Conservation (phyloP, 2,797 vertebrate genomes). For the Odontamblyopus lacepedii region DNA sequence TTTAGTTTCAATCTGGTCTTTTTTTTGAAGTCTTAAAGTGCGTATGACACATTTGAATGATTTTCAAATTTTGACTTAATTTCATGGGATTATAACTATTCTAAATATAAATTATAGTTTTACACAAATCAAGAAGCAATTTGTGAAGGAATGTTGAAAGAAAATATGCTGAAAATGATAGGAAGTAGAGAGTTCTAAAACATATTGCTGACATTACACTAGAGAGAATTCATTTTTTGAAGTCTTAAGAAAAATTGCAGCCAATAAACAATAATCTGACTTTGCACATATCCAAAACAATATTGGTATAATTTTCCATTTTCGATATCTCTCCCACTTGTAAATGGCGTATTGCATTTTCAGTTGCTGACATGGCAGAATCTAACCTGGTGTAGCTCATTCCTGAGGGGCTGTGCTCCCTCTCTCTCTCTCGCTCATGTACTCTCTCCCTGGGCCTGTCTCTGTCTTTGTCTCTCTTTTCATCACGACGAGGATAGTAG, state of each 20-base stretch:
- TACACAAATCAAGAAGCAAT: too few species aligned
- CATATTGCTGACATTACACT: too few species aligned
- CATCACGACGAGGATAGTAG: conserved; percentile 78
- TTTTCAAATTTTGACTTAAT: too few species aligned
- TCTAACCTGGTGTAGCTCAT: conserved; percentile 78
- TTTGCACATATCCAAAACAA: neutral
- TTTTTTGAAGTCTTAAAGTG: neutral
- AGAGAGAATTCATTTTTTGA: neutral
- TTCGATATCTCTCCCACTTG: neutral
- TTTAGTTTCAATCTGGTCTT: neutral
- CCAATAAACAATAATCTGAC: neutral
- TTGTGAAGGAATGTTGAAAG: too few species aligned
- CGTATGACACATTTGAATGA: too few species aligned
- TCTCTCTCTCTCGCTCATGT: conserved; percentile 77
- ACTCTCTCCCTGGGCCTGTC: conserved; percentile 76
- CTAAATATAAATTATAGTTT: too few species aligned
- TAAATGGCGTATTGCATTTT: neutral
- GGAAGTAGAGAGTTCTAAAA: too few species aligned
- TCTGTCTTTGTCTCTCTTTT: conserved; percentile 79
- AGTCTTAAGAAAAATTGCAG: neutral
- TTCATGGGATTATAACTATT: too few species aligned
- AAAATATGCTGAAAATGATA: too few species aligned
- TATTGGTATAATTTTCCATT: neutral
- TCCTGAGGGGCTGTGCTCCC: conserved; percentile 79
- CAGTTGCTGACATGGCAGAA: neutral